These are phyloP conservation scores for Nymphicus hollandicus DNA, from an alignment of 2,113 vertebrate genomes.

Conservation along the genomic window DNA sequence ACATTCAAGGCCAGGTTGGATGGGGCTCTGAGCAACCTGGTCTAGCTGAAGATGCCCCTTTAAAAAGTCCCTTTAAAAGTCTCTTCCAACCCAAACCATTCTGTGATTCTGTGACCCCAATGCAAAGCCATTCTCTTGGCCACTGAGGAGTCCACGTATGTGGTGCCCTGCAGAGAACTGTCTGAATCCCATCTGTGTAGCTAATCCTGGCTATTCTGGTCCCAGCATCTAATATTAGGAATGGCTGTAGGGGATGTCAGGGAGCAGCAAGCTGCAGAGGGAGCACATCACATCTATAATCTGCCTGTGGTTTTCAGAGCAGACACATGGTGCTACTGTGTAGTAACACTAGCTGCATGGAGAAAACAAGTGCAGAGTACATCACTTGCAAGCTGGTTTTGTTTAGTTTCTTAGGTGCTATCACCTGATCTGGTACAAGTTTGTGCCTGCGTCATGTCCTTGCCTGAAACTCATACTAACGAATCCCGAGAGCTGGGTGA, in stretches of 20 bases:
- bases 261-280: neutral
- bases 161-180: neutral
- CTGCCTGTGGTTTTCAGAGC: neutral
- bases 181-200: neutral
- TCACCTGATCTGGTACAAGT: neutral
- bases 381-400: neutral
- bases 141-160: neutral
- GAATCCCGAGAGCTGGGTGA: neutral
- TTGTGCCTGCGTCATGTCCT: neutral
- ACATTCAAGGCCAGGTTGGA: neutral
- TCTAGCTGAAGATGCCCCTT: neutral
- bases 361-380: neutral
- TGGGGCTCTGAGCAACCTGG: neutral
- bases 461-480: neutral
- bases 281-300: neutral
- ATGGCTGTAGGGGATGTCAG: neutral
- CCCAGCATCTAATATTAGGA: neutral
- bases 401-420: neutral
- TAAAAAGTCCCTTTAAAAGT: neutral
- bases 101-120: neutral
- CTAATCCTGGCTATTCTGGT: constrained; percentile 29
- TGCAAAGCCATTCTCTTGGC: neutral
- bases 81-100: neutral
- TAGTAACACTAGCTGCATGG: neutral
- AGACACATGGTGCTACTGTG: neutral